Conservation (phyloP, 2,888 invertebrate genomes). For the Napeogenes sylphis region DNA sequence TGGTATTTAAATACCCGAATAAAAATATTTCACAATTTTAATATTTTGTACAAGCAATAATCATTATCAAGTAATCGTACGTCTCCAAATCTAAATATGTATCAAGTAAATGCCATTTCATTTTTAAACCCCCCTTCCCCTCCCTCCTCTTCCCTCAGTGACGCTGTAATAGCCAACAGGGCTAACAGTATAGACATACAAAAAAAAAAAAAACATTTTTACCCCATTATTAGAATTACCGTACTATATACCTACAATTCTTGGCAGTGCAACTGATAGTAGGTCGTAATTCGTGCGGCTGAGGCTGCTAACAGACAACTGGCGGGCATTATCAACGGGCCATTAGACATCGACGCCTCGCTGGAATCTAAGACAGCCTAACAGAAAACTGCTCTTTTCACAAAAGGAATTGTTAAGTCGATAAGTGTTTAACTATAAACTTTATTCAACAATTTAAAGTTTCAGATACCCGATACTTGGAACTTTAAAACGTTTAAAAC, state of each 20-base stretch:
- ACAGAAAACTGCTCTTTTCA: slow-evolving; percentile 25
- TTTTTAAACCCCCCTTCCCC: too few species aligned
- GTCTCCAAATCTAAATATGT: too few species aligned
- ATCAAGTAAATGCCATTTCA: too few species aligned
- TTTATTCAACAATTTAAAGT: slow-evolving; percentile 28
- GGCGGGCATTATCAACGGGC: slow-evolving; percentile 67
- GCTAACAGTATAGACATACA: too few species aligned
- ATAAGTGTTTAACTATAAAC: slow-evolving; percentile 28
- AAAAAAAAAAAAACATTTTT: too few species aligned
- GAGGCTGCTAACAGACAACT: slow-evolving; percentile 61
- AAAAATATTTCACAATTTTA: too few species aligned
- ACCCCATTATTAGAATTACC: slow-evolving; percentile 10
- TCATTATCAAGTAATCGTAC: too few species aligned
- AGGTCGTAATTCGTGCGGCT: slow-evolving; percentile 60
- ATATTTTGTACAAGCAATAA: too few species aligned
- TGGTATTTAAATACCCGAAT: too few species aligned
- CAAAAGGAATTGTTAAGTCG: slow-evolving; percentile 31
- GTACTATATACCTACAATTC: slow-evolving; percentile 41
- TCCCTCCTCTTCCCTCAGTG: too few species aligned
- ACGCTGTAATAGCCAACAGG: too few species aligned
- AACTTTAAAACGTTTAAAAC: slow-evolving; percentile 17
- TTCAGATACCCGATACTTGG: slow-evolving; percentile 16
- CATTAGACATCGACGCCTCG: slow-evolving; percentile 63
- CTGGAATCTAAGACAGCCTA: slow-evolving; percentile 39
- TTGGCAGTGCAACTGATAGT: slow-evolving; percentile 58